Evolutionary conservation across 2,797 vertebrate genomes (phyloP).

Genomic region (Gadopsis marmoratus): DNA sequence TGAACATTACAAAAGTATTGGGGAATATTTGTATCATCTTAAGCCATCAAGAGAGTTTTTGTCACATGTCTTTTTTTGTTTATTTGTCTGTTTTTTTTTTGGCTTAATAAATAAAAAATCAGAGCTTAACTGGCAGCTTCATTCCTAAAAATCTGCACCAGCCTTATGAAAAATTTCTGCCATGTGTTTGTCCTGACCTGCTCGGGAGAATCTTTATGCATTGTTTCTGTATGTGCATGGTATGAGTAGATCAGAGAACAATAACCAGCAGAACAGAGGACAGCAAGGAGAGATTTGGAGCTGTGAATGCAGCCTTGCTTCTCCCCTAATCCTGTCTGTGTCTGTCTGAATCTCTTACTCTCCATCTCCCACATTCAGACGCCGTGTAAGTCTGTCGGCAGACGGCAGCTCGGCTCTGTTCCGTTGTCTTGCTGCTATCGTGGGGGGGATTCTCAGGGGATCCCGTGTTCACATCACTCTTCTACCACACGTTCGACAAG

Average conservation of each 20-base stretch:
- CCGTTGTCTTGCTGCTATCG: conserved; percentile 59
- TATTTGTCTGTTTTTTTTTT: neutral
- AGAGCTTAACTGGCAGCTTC: neutral
- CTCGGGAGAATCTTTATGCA: neutral
- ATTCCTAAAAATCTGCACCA: neutral
- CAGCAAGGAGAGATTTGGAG: conserved; percentile 41
- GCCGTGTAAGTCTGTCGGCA: conserved; percentile 47
- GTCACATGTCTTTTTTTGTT: neutral
- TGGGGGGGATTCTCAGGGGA: conserved; percentile 64
- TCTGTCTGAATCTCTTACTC: conserved; percentile 53
- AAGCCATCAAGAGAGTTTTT: too few relatives aligned
- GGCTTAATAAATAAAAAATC: neutral
- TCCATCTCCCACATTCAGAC: conserved; percentile 54
- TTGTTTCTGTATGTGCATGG: neutral
- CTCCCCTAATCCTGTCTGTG: conserved; percentile 49
- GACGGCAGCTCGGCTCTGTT: conserved; percentile 67
- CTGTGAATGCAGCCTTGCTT: conserved; percentile 38
- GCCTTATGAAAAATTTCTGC: neutral
- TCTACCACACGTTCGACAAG: conserved; percentile 62
- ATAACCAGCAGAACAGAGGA: conserved; percentile 9
- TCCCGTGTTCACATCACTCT: conserved; percentile 74
- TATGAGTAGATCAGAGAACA: neutral
- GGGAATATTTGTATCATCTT: neutral
- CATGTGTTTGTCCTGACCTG: neutral
- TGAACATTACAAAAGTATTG: neutral